phyloP scores from a whole-genome alignment of 37 sponge, comb jelly and placozoan genomes.

The Cladorhizidae sp. region DNA sequence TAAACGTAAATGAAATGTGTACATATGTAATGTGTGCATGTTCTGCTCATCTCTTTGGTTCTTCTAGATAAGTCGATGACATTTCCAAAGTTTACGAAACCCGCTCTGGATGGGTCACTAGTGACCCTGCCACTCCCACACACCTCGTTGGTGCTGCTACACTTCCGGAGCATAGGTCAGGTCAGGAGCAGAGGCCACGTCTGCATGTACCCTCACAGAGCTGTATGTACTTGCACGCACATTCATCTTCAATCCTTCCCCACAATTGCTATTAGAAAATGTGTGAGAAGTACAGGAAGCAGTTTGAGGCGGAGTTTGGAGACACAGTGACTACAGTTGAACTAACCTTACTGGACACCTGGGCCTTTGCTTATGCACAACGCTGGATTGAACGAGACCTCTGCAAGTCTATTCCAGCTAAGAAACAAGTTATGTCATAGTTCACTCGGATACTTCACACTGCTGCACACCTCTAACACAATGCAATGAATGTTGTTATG shows the following conservation, averaged over 20 bases:
- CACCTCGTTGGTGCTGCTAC: slow-evolving; percentile 12
- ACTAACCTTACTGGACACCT: slow-evolving; percentile 32
- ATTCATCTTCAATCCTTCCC: neutral
- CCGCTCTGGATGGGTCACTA: neutral
- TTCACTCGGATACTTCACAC: neutral
- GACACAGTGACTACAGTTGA: slow-evolving; percentile 17
- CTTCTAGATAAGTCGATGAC: slow-evolving; percentile 18
- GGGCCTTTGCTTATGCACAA: neutral
- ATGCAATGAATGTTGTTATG: no score
- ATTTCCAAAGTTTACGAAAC: slow-evolving; percentile 19
- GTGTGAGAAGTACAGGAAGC: slow-evolving; percentile 37
- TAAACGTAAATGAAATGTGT: neutral
- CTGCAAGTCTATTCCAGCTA: neutral
- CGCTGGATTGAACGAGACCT: slow-evolving; percentile 42
- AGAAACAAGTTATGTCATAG: slow-evolving; percentile 24
- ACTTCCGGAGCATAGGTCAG: no score
- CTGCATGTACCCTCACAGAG: neutral
- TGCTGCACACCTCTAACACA: no score
- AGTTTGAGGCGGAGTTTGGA: slow-evolving; percentile 24
- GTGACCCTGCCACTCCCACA: slow-evolving; percentile 21
- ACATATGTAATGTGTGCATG: neutral
- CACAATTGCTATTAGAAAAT: neutral
- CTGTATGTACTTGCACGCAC: neutral
- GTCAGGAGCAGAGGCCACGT: no score
- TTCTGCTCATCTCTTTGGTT: neutral